These are phyloP conservation scores for Drosophila grimshawi DNA, from an alignment of 1,140 invertebrate species.

Conservation along the genomic window DNA sequence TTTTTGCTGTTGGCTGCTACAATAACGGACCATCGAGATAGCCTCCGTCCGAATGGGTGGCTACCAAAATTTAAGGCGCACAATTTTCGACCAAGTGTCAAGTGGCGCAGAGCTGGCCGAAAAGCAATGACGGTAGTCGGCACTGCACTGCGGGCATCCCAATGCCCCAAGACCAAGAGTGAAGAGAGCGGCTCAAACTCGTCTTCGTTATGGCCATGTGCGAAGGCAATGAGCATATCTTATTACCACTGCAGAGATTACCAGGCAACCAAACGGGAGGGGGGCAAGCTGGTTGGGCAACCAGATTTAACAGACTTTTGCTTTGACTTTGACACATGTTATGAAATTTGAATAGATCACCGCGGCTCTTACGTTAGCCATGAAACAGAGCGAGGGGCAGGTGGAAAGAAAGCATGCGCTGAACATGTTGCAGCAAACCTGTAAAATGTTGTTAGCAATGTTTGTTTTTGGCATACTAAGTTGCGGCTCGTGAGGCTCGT, in stretches of 20 bases:
- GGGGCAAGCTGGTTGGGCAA: slow-evolving; percentile 17
- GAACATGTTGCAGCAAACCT: slow-evolving; percentile 65
- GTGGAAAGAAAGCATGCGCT: background rate
- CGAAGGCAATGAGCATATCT: slow-evolving; percentile 67
- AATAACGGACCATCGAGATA: slow-evolving; percentile 65
- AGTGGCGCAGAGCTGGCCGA: slow-evolving; percentile 19
- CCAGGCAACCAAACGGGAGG: slow-evolving; percentile 9
- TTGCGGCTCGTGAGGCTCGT: slow-evolving; percentile 31
- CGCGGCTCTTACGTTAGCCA: slow-evolving; percentile 32
- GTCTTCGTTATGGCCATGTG: slow-evolving; percentile 47
- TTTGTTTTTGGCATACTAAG: slow-evolving; percentile 41
- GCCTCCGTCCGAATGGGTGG: slow-evolving; percentile 47
- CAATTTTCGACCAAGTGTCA: slow-evolving; percentile 51
- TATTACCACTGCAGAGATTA: slow-evolving; percentile 74
- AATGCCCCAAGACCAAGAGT: slow-evolving; percentile 37
- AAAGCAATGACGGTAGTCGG: slow-evolving; percentile 52
- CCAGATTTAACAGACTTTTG: slow-evolving; percentile 71
- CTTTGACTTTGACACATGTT: slow-evolving; percentile 81
- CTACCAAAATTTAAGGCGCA: slow-evolving; percentile 58
- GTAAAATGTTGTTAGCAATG: slow-evolving; percentile 54
- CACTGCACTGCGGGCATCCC: slow-evolving; percentile 67
- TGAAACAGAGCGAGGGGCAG: background rate
- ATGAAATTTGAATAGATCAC: slow-evolving; percentile 82
- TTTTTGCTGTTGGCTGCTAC: slow-evolving; percentile 41
- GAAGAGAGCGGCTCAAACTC: slow-evolving; percentile 15